Evolutionary conservation across 2,888 invertebrate species (phyloP), one percentile per base, ranked within the genome.

Genomic region (Koerneria pararmatus): DNA sequence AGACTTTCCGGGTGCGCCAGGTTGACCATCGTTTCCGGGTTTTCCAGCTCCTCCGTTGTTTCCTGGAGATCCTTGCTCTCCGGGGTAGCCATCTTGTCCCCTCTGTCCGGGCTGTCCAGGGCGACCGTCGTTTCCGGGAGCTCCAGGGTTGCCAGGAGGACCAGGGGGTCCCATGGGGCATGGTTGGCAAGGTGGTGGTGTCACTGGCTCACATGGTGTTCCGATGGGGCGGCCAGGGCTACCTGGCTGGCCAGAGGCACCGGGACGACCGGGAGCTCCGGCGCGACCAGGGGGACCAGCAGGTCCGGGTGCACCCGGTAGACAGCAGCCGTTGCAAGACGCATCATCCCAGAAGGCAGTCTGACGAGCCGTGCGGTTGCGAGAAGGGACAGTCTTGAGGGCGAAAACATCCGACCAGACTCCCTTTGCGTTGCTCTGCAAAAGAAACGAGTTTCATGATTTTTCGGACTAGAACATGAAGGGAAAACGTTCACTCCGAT

Each of bases 31-130:
- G 54, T 70, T 65, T 68, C 76, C 78, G 64, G 71, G 72, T 11
- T 84, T 63, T 67, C 78, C 78, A 35, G 69, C 63, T 15, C 64
- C 56, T 65, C 76, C 76, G 51, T 65, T 68, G 37, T 67, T 41
- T 68, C 76, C 76, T 31, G 67, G 65, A 3, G 57, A 66, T 61
- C 76, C 78, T 46, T 67, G 68, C 24, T 71, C 70, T 70, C 79
- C 79, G 48, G 70, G 66, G 60, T 70, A 71, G 72, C 79, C 79
- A 8, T 69, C 69, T 61, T 72, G 70, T 74, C 77, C 77, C 37
- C 69, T 56, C 3, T 67, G 65, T 68, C 77, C 77, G 61, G 74
- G 70, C 3, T 65, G 63, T 66, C 72, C 75, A 24, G 74, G 74
- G 41, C 63, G 68, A n/a, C 73, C 75, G 54, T 68, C 66, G 37